phyloP scores from a whole-genome alignment of 2,888 invertebrate genomes.

The Eupithecia tripunctaria region DNA sequence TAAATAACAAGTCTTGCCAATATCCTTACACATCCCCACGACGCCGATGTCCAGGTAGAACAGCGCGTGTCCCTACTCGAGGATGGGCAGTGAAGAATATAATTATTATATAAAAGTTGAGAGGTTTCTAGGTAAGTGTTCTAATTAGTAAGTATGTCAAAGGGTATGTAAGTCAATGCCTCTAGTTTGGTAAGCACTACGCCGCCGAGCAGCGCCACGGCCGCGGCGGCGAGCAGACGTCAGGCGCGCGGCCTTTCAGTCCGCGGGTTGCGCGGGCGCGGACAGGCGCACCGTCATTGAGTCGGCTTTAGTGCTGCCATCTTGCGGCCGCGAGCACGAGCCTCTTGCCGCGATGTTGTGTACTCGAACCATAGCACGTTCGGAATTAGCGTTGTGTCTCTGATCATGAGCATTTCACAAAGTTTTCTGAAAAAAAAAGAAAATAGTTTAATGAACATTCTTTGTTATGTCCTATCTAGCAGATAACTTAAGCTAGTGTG shows the following conservation, averaged over 20 bases:
- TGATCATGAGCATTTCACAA: constrained; percentile 92
- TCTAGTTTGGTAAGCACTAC: constrained; percentile 59
- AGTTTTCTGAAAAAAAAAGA: constrained; percentile 87
- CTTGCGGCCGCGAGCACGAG: constrained; percentile 91
- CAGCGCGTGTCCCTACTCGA: background rate
- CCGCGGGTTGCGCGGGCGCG: constrained; percentile 46
- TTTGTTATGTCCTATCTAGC: too few species aligned
- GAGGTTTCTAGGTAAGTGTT: background rate
- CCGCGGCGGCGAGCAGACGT: constrained; percentile 72
- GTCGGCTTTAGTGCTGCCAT: constrained; percentile 90
- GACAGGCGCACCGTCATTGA: constrained; percentile 89
- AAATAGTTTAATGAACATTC: background rate
- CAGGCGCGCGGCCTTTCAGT: constrained; percentile 79
- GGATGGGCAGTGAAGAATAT: background rate
- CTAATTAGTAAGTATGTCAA: constrained; percentile 37
- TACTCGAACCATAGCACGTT: constrained; percentile 98
- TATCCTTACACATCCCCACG: background rate
- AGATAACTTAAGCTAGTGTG: too few species aligned
- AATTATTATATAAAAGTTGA: background rate
- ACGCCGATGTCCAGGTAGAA: background rate
- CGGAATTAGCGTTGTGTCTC: constrained; percentile 95
- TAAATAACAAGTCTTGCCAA: background rate
- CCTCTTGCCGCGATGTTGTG: constrained; percentile 93
- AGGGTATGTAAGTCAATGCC: constrained; percentile 55
- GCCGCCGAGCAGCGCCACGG: constrained; percentile 70